phyloP scores from a whole-genome alignment of 1,140 invertebrate species.

The Bradynema listronoti region DNA sequence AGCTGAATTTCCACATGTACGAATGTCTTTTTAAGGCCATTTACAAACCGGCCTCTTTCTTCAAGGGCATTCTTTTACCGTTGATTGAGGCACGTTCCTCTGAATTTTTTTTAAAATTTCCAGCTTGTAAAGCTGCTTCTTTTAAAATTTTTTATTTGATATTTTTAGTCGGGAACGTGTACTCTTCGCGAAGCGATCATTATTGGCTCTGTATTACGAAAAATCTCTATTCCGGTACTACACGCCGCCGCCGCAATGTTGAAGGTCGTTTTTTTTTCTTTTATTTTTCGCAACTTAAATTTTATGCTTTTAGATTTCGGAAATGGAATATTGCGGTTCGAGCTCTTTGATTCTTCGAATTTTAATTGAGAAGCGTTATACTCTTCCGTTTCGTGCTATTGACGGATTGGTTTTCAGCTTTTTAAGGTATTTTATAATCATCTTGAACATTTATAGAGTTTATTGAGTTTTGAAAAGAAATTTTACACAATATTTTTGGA shows the following conservation, averaged over 20 bases:
- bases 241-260: slow-evolving; percentile 89
- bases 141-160: slow-evolving; percentile 21
- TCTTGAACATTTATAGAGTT: too few relatives aligned
- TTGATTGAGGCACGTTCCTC: slow-evolving; percentile 58
- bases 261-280: slow-evolving; percentile 60
- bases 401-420: slow-evolving; percentile 95
- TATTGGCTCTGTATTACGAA: slow-evolving; percentile 75
- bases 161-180: slow-evolving; percentile 77
- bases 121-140: background rate
- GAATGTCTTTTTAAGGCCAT: slow-evolving; percentile 84
- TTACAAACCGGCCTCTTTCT: slow-evolving; percentile 95
- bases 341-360: slow-evolving; percentile 89
- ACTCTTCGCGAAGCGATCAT: slow-evolving; percentile 90
- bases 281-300: background rate
- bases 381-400: slow-evolving; percentile 85
- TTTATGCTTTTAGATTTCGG: slow-evolving; percentile 68
- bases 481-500: too few relatives aligned
- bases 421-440: slow-evolving; percentile 69
- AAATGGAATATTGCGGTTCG: slow-evolving; percentile 95
- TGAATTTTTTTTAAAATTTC: background rate
- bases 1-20: slow-evolving; percentile 91
- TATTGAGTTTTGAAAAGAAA: too few relatives aligned
- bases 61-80: slow-evolving; percentile 89
- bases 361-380: slow-evolving; percentile 95
- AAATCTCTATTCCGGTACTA: slow-evolving; percentile 85